phyloP scores from a whole-genome alignment of 2,113 vertebrate genomes.

The Prinia subflava region DNA sequence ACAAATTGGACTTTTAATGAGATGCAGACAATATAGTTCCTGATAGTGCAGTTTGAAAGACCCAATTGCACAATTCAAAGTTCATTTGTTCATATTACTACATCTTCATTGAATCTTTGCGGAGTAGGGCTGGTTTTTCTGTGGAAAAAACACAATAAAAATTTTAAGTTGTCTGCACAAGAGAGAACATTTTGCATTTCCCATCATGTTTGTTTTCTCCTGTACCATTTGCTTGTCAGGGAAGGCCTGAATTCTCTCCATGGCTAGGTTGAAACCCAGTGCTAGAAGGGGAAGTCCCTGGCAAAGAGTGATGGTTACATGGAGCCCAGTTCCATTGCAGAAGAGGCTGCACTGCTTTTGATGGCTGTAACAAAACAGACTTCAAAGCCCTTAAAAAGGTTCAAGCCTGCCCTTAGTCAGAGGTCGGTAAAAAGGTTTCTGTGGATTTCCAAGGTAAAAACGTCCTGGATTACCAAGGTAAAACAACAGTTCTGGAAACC shows the following conservation, averaged over 20 bases:
- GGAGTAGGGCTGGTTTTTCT: background rate
- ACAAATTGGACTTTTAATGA: background rate
- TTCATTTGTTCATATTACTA: background rate
- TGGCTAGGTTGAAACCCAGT: background rate
- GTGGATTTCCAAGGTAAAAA: background rate
- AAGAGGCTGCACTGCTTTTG: background rate
- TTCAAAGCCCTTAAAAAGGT: background rate
- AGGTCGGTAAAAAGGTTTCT: background rate
- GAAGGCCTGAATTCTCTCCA: background rate
- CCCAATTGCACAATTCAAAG: background rate
- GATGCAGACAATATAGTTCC: background rate
- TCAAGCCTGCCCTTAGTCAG: background rate
- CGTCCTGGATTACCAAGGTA: background rate
- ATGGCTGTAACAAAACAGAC: background rate
- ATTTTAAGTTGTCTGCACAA: background rate
- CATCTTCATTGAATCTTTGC: background rate
- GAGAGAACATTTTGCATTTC: background rate
- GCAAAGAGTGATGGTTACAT: background rate
- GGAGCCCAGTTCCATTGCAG: background rate
- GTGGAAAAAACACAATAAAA: background rate
- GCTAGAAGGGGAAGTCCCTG: rapidly evolving
- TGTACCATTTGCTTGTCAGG: background rate
- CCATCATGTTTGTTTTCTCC: background rate
- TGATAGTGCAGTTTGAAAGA: background rate
- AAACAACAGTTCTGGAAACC: background rate